These are phyloP conservation scores for Luperina testacea DNA, from an alignment of 2,888 invertebrate species.

Conservation along the genomic window DNA sequence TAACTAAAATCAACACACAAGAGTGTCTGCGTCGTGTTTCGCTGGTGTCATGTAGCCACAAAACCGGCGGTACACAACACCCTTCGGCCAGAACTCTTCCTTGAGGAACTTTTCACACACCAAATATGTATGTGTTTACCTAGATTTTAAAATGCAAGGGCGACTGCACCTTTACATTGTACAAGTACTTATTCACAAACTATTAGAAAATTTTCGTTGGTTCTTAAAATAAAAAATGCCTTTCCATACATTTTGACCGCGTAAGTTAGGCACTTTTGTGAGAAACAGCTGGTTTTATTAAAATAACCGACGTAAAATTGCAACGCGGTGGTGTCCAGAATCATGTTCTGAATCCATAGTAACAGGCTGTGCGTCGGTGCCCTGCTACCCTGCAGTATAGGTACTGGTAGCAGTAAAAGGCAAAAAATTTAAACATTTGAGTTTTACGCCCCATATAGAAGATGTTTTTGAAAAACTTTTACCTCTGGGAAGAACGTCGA, in stretches of 20 bases:
- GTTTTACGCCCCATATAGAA: background rate
- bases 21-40: too few species aligned
- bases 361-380: background rate
- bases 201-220: background rate
- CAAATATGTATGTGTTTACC: background rate
- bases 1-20: too few species aligned
- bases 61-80: too few species aligned
- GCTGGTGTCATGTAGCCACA: too few species aligned
- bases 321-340: background rate
- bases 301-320: background rate
- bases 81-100: too few species aligned
- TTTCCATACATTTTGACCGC: background rate
- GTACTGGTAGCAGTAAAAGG: background rate
- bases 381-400: background rate
- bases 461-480: background rate
- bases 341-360: background rate
- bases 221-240: background rate
- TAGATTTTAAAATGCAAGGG: background rate
- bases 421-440: background rate
- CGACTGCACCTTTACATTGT: slow-evolving; percentile 8
- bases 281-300: background rate
- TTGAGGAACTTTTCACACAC: background rate
- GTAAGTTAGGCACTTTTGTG: background rate
- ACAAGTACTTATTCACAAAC: background rate
- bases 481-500: background rate